These are phyloP conservation scores for Sylvia borin DNA, from an alignment of 2,797 vertebrate genomes.

Conservation along the genomic window DNA sequence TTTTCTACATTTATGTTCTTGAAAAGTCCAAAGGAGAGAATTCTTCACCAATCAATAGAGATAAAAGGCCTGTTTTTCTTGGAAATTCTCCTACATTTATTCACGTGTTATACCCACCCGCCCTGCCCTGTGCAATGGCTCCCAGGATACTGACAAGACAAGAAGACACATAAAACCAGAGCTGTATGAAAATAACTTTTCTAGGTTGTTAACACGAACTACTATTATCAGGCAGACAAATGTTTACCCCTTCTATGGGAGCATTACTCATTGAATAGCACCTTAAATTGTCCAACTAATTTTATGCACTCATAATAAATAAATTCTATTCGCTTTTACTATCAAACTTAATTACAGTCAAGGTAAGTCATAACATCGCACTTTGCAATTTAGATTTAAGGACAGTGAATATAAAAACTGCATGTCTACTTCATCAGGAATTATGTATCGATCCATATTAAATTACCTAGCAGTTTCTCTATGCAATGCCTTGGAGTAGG, in stretches of 20 bases:
- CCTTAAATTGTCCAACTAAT: slow-evolving; percentile 59
- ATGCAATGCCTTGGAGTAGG: background rate
- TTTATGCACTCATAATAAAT: slow-evolving; percentile 61
- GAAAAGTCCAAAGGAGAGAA: background rate
- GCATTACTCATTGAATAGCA: slow-evolving; percentile 50
- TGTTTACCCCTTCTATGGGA: slow-evolving; percentile 48
- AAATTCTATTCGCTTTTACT: slow-evolving; percentile 64
- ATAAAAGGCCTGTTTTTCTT: slow-evolving; percentile 8
- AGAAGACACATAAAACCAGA: slow-evolving; percentile 10
- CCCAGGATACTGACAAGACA: background rate
- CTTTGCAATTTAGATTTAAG: slow-evolving; percentile 59
- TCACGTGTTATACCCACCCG: background rate
- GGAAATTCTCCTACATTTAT: slow-evolving; percentile 12
- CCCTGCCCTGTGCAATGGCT: background rate
- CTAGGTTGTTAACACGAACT: slow-evolving; percentile 17
- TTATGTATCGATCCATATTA: background rate
- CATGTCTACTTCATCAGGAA: slow-evolving; percentile 30
- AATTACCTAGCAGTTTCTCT: slow-evolving; percentile 4
- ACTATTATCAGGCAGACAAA: slow-evolving; percentile 42
- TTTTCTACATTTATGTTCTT: slow-evolving; percentile 4
- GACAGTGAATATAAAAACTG: slow-evolving; percentile 17
- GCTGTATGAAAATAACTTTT: slow-evolving; percentile 15
- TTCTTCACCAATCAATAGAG: background rate
- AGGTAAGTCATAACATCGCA: background rate
- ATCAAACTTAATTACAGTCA: slow-evolving; percentile 60